A percentile compares a stretch with the other conserved stretches of the same genome.
phyloP scores from a whole-genome alignment of 2,888 invertebrate species.

The Polietes domitor region DNA sequence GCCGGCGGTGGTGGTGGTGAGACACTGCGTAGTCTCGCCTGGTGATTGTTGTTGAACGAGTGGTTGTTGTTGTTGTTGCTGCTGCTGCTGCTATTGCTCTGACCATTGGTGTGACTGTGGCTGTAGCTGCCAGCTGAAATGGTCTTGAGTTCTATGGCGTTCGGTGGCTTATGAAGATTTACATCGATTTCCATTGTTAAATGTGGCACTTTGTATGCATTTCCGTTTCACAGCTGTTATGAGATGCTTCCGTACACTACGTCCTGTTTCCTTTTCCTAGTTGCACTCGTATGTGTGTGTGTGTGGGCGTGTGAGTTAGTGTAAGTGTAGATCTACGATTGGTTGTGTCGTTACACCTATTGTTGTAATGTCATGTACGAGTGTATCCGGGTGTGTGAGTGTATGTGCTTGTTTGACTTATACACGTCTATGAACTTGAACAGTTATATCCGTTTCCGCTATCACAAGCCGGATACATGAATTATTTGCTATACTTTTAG shows the following conservation, averaged over 20 bases:
- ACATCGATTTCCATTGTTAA: constrained; percentile 80
- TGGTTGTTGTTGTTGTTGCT: constrained; percentile 66
- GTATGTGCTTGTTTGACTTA: constrained; percentile 22
- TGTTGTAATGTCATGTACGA: neutral
- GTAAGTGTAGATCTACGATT: neutral
- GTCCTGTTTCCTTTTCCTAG: constrained; percentile 30
- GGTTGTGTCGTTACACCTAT: constrained; percentile 5
- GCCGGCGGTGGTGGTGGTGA: constrained; percentile 63
- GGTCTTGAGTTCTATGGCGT: constrained; percentile 77
- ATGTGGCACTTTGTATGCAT: constrained; percentile 63
- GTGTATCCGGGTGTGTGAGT: neutral
- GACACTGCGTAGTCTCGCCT: constrained; percentile 49
- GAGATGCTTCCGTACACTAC: constrained; percentile 22
- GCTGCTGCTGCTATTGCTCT: constrained; percentile 60
- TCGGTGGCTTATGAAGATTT: constrained; percentile 75
- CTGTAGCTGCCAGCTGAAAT: constrained; percentile 77
- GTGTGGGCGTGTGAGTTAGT: neutral
- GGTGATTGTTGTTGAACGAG: constrained; percentile 63
- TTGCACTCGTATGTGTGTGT: neutral
- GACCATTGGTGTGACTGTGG: constrained; percentile 66
- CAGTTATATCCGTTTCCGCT: constrained; percentile 62
- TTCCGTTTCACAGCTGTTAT: constrained; percentile 46
- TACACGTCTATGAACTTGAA: constrained; percentile 42
- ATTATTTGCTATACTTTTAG: constrained; percentile 34
- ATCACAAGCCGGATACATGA: constrained; percentile 48